Conservation (phyloP, 2,888 invertebrate genomes). For the Meandrusa payeni region DNA sequence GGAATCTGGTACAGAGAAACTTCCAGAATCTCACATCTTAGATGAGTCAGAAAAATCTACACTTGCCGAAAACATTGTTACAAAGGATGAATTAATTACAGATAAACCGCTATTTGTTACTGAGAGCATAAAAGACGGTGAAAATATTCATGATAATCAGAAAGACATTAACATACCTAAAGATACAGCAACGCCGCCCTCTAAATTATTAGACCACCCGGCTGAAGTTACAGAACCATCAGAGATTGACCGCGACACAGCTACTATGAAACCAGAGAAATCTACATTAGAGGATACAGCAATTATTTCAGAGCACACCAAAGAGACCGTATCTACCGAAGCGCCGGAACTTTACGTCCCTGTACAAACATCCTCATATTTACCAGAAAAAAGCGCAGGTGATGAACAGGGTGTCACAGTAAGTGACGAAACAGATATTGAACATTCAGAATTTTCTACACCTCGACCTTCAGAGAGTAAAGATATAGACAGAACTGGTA, state of each 20-base stretch:
- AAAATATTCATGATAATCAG: slow-evolving; percentile 9
- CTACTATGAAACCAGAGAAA: slow-evolving; percentile 6
- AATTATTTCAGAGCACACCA: slow-evolving; percentile 1
- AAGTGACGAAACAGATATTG: slow-evolving; percentile 1
- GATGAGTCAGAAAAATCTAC: slow-evolving; percentile 20
- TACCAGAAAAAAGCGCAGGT: slow-evolving; percentile 9
- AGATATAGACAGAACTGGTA: not conserved
- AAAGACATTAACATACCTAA: slow-evolving; percentile 13
- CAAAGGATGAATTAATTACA: slow-evolving; percentile 4
- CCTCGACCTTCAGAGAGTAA: not conserved
- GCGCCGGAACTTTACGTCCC: slow-evolving; percentile 5
- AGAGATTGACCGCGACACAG: not conserved
- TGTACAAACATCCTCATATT: slow-evolving; percentile 9
- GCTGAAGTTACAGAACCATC: not conserved
- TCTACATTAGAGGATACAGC: not conserved
- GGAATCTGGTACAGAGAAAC: not conserved
- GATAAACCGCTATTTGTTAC: slow-evolving; percentile 2
- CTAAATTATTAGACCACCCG: slow-evolving; percentile 3
- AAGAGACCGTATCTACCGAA: slow-evolving; percentile 12
- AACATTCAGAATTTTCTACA: not conserved
- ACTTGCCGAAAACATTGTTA: slow-evolving; percentile 18
- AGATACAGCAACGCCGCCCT: not conserved
- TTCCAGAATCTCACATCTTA: slow-evolving; percentile 5
- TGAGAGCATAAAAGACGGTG: slow-evolving; percentile 14
- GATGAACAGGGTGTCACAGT: not conserved